phyloP scores from a whole-genome alignment of 2,113 vertebrate species.

The Macroglossus sobrinus region DNA sequence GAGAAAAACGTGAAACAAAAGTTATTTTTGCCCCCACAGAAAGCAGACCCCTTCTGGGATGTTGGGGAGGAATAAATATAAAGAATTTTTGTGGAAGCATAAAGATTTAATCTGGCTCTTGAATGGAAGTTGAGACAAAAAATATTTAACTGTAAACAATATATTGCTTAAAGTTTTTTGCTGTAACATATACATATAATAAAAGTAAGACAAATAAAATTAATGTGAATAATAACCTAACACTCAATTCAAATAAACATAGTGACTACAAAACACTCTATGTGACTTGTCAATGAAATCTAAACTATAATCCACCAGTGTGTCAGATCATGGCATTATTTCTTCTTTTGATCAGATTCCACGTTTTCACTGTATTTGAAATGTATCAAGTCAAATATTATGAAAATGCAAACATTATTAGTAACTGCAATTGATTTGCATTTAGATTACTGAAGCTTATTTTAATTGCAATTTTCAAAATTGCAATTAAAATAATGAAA shows the following conservation, averaged over 20 bases:
- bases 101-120: not conserved
- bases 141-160: not conserved
- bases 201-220: not conserved
- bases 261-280: not conserved
- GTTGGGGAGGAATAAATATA: not conserved
- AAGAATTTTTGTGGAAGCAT: not conserved
- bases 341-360: not conserved
- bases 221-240: constrained; percentile 2
- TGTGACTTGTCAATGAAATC: not conserved
- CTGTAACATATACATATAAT: not conserved
- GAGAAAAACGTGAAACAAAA: not conserved
- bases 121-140: not conserved
- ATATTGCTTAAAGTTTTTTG: not conserved
- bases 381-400: not conserved
- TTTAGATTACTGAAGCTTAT: constrained; percentile 3
- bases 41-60: not conserved
- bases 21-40: not conserved
- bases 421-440: not conserved
- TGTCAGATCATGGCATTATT: not conserved
- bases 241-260: not conserved
- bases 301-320: not conserved
- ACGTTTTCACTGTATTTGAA: not conserved
- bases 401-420: not conserved
- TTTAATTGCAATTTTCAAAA: too few relatives aligned
- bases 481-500: constrained; percentile 15